A percentile compares a stretch with the other conserved stretches of the same genome.
Evolutionary conservation across 1,140 invertebrate genomes (phyloP).

Genomic region (Cotesia glomerata): DNA sequence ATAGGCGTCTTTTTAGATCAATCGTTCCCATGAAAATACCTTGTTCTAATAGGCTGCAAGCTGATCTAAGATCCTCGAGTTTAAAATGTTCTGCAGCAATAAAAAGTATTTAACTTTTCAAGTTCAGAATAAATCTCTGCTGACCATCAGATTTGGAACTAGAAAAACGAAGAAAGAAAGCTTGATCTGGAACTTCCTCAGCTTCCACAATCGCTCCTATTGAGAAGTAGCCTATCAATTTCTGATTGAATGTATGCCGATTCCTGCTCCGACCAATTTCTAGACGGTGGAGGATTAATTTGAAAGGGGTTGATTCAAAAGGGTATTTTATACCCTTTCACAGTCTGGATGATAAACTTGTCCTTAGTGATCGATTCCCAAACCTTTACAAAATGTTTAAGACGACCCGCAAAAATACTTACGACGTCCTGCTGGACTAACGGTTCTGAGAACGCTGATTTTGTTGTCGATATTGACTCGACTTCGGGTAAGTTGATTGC

Average conservation of each 20-base stretch:
- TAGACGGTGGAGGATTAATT: background rate
- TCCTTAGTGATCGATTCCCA: background rate
- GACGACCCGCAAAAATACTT: constrained; percentile 24
- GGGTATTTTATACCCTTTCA: constrained; percentile 13
- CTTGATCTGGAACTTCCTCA: background rate
- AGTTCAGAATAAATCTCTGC: too few relatives aligned
- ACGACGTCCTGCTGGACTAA: background rate
- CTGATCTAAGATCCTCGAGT: too few relatives aligned
- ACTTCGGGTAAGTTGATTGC: background rate
- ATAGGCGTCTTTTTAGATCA: too few relatives aligned
- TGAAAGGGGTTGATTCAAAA: background rate
- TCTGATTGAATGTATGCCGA: background rate
- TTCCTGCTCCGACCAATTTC: background rate
- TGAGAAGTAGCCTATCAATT: background rate
- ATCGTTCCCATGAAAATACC: too few relatives aligned
- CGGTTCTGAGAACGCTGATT: background rate
- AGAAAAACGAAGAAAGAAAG: background rate
- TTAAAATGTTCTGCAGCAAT: too few relatives aligned
- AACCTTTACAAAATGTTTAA: constrained; percentile 20
- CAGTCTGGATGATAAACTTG: constrained; percentile 5
- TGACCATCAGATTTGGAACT: background rate
- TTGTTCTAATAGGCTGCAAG: too few relatives aligned
- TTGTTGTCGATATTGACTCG: background rate
- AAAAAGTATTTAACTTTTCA: too few relatives aligned
- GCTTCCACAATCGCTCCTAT: background rate